A percentile compares a stretch with the other conserved stretches of the same genome.
Evolutionary conservation across 2,113 vertebrate genomes (phyloP).

Genomic region (Oreochromis aureus): DNA sequence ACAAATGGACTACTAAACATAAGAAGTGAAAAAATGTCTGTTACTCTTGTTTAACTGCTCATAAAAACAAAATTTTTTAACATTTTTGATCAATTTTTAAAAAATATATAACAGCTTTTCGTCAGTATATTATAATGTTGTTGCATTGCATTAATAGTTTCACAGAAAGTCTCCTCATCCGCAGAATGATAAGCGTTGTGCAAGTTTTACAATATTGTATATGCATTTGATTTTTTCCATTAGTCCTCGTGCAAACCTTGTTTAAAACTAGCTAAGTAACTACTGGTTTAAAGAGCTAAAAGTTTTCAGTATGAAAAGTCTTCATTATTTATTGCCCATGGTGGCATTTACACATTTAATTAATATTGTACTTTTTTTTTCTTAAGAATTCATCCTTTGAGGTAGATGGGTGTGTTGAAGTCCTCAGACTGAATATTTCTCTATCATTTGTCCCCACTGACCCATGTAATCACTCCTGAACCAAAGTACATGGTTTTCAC

Average conservation of each 20-base stretch:
- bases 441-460: neutral
- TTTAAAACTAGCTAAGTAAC: neutral
- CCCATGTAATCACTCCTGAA: neutral
- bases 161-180: neutral
- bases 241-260: accelerated
- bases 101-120: neutral
- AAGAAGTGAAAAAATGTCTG: neutral
- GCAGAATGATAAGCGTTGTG: neutral
- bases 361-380: neutral
- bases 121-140: neutral
- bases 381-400: neutral
- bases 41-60: neutral
- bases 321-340: neutral
- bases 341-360: neutral
- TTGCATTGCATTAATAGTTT: neutral
- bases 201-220: neutral
- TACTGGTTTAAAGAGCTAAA: neutral
- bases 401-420: neutral
- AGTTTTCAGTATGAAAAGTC: neutral
- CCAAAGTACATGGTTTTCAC: neutral
- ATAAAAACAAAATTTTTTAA: neutral
- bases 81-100: neutral
- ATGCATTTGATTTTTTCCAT: accelerated
- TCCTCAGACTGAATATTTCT: neutral
- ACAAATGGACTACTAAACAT: neutral